Conservation (phyloP, 92 coral and sea anemone genomes). For the Phymanthus crucifer region DNA sequence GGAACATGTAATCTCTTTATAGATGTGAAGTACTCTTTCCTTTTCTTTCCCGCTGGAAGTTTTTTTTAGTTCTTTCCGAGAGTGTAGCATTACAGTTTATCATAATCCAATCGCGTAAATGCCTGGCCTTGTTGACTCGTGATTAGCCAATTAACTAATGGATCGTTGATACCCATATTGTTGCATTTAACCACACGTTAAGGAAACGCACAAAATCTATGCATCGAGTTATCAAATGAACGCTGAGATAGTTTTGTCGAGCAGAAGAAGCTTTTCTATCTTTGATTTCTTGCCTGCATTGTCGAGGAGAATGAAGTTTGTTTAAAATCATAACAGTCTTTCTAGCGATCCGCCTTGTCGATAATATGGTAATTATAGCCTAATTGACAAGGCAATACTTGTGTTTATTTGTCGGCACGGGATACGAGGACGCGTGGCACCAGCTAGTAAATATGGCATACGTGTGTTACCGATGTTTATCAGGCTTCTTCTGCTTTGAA, state of each 20-base stretch:
- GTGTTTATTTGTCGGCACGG: conserved; percentile 14
- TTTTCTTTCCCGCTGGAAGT: neutral
- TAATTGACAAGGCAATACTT: conserved; percentile 57
- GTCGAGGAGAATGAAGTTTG: conserved; percentile 4
- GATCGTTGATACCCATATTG: neutral
- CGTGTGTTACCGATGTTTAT: conserved; percentile 1
- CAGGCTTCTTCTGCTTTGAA: neutral
- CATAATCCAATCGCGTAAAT: neutral
- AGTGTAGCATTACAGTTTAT: neutral
- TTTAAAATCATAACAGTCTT: conserved; percentile 23
- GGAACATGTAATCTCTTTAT: conserved; percentile 5
- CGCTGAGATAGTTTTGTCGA: neutral
- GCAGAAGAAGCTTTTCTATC: neutral
- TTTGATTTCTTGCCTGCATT: neutral
- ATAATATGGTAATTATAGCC: conserved; percentile 73
- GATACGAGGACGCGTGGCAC: conserved; percentile 26
- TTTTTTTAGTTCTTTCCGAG: neutral
- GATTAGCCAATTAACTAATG: neutral
- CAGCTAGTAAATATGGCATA: conserved; percentile 7
- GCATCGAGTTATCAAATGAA: neutral
- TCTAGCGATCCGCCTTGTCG: conserved; percentile 70
- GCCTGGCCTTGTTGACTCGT: neutral
- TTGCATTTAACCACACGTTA: neutral
- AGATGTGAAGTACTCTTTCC: neutral
- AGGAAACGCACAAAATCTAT: neutral